A percentile compares a stretch with the other conserved stretches of the same genome.
Conservation (phyloP, 2,113 vertebrate genomes). For the Andinoacara biseriatus region DNA sequence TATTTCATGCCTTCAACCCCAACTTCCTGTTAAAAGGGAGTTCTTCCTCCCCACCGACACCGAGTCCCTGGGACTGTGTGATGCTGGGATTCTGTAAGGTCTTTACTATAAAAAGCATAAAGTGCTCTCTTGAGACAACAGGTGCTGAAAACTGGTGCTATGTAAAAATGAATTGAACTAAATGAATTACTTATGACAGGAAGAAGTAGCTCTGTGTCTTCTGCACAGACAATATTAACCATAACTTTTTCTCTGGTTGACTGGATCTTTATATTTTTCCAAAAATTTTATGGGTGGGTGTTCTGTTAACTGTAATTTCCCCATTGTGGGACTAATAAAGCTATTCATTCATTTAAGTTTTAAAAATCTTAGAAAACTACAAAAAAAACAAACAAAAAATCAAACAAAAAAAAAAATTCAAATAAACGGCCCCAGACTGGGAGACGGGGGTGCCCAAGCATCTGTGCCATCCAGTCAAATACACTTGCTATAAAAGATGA, state of each 20-base stretch:
- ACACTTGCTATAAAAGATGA: not conserved
- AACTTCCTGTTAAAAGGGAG: not conserved
- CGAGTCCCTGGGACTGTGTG: not conserved
- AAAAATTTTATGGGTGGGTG: not conserved
- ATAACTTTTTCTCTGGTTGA: not conserved
- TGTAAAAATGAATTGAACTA: not conserved
- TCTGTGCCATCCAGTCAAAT: not conserved
- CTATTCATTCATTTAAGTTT: not conserved
- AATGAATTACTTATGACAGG: not conserved
- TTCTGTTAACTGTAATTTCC: too few species aligned
- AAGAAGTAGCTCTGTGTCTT: not conserved
- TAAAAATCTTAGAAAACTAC: not conserved
- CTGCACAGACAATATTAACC: not conserved
- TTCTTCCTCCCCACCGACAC: not conserved
- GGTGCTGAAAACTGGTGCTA: not conserved
- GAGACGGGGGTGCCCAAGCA: not conserved
- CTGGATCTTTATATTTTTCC: not conserved
- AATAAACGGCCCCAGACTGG: not conserved
- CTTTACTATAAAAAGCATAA: not conserved
- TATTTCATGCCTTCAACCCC: not conserved
- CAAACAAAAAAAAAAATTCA: not conserved
- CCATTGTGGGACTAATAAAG: too few species aligned
- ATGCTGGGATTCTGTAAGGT: not conserved
- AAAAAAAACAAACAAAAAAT: too few species aligned
- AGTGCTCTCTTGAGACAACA: not conserved